Evolutionary conservation across 2,797 vertebrate genomes (phyloP).

Genomic region (Tapirus indicus): DNA sequence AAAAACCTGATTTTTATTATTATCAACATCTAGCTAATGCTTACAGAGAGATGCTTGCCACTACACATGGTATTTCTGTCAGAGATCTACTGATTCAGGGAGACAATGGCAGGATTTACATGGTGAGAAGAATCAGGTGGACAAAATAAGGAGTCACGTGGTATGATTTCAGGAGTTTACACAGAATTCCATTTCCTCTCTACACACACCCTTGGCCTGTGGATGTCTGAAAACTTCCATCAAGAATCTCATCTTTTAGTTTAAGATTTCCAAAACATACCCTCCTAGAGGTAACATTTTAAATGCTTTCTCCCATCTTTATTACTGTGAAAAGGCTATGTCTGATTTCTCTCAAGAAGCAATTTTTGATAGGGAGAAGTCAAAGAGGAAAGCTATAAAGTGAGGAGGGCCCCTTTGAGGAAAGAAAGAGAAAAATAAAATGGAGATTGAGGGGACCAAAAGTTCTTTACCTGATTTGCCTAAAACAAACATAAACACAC

Average conservation of each 20-base stretch:
- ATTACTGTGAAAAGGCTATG: neutral
- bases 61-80: neutral
- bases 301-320: neutral
- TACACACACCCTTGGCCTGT: neutral
- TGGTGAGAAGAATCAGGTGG: conserved; percentile 28
- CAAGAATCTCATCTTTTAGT: conserved; percentile 47
- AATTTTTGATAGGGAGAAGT: conserved; percentile 12
- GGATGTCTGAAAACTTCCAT: conserved; percentile 49
- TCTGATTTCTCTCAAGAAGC: conserved; percentile 6
- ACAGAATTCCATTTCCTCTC: conserved; percentile 1
- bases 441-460: conserved; percentile 5
- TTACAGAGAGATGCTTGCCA: conserved; percentile 38
- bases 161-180: conserved; percentile 23
- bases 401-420: neutral
- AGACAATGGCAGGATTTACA: neutral
- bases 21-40: conserved; percentile 44
- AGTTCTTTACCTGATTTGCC: neutral
- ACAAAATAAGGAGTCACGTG: conserved; percentile 55
- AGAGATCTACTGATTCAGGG: conserved; percentile 37
- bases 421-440: conserved; percentile 60
- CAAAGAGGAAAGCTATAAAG: conserved; percentile 36
- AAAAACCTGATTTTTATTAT: conserved; percentile 9
- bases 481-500: conserved; percentile 46
- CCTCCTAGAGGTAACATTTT: conserved; percentile 12
- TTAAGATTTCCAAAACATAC: conserved; percentile 62